Percentiles rank a stretch among this genome's conserved stretches.
Conservation (phyloP, 1,140 invertebrate genomes). For the Aradophagus sp. region DNA sequence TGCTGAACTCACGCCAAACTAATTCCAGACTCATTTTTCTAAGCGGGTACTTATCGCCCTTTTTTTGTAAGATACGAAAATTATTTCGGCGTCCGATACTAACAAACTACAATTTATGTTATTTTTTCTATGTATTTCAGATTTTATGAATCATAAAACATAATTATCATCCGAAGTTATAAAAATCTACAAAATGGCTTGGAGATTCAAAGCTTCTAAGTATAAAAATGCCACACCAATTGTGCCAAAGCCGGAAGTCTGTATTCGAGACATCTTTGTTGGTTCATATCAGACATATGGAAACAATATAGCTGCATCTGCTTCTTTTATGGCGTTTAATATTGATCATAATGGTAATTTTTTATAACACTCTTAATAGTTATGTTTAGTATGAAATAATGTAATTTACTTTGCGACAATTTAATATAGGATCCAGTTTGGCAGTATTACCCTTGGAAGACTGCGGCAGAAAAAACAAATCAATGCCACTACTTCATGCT, state of each 20-base stretch:
- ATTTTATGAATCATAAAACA: slow-evolving; percentile 70
- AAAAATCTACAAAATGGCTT: slow-evolving; percentile 82
- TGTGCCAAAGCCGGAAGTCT: slow-evolving; percentile 92
- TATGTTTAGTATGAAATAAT: slow-evolving; percentile 4
- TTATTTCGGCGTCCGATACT: too few species aligned
- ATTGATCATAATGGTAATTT: slow-evolving; percentile 84
- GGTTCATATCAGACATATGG: slow-evolving; percentile 94
- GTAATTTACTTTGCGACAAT: slow-evolving; percentile 3
- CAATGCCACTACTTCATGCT: slow-evolving; percentile 87
- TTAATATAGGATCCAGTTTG: slow-evolving; percentile 83
- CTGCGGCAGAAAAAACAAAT: slow-evolving; percentile 89
- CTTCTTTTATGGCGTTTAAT: slow-evolving; percentile 94
- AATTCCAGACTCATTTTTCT: too few species aligned
- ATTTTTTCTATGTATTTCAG: slow-evolving; percentile 53
- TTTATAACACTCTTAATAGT: too few species aligned
- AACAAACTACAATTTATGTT: too few species aligned
- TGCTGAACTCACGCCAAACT: too few species aligned
- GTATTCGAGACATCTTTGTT: slow-evolving; percentile 90
- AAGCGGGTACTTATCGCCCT: too few species aligned
- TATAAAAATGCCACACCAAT: slow-evolving; percentile 97
- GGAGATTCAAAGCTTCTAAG: slow-evolving; percentile 97
- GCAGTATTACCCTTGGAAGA: slow-evolving; percentile 90
- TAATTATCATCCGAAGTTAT: slow-evolving; percentile 44
- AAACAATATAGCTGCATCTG: slow-evolving; percentile 94
- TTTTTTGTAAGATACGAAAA: too few species aligned